A percentile compares a stretch with the other conserved stretches of the same genome.
Conservation (phyloP, 2,797 vertebrate genomes). For the Cetoscarus ocellatus region DNA sequence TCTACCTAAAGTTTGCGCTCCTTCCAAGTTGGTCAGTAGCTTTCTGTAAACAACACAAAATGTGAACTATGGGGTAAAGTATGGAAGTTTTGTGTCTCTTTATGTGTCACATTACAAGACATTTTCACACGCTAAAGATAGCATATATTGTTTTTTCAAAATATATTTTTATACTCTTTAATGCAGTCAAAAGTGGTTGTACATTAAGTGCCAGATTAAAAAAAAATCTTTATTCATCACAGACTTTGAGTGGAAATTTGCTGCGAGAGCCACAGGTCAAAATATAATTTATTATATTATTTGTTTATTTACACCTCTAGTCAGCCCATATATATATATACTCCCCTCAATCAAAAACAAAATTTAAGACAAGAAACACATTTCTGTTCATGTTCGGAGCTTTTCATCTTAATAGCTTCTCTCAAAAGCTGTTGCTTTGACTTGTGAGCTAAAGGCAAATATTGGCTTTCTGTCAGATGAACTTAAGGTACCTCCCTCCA, state of each 20-base stretch:
- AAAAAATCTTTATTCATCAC: neutral
- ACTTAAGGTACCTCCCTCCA: conserved; percentile 44
- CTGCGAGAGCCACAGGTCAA: conserved; percentile 31
- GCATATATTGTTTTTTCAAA: conserved; percentile 37
- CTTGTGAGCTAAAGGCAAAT: conserved; percentile 70
- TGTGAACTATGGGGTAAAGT: conserved; percentile 6
- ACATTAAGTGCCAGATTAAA: neutral
- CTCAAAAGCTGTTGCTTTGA: conserved; percentile 49
- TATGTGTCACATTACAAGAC: neutral
- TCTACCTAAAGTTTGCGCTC: conserved; percentile 1
- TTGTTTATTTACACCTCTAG: conserved; percentile 63
- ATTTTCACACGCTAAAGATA: conserved; percentile 29
- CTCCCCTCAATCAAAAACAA: conserved; percentile 24
- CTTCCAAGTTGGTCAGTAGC: conserved; percentile 33
- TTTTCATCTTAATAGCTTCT: conserved; percentile 34
- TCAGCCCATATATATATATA: conserved; percentile 39
- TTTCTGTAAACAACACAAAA: conserved; percentile 38
- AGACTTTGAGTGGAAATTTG: conserved; percentile 15
- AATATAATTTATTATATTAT: conserved; percentile 74
- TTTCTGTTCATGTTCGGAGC: neutral
- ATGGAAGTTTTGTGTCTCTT: conserved; percentile 3
- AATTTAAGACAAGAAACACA: neutral
- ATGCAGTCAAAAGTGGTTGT: conserved; percentile 3
- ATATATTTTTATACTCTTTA: conserved; percentile 36
- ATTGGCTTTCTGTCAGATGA: conserved; percentile 64